Base-by-base conservation (phyloP, 2,113 vertebrate genomes). In the Vicugna pacos region DNA sequence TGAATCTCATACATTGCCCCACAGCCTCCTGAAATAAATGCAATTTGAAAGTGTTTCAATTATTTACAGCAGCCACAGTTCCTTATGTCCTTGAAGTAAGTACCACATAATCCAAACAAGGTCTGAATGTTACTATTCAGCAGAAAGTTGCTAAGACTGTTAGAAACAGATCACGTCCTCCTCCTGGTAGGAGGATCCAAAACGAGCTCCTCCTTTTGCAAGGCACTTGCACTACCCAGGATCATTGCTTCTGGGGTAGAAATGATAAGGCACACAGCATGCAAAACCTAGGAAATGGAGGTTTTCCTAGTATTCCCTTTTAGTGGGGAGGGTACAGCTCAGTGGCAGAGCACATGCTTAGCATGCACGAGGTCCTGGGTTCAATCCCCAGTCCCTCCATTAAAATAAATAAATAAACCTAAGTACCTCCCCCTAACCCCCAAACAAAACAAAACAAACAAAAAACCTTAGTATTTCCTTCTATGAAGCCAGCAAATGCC, bases 1-100 rank as follows among this genome's bases (percentile, higher is more conserved):
- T 99, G 99, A 77, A 99, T 98, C 93, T 99, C 99, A 91, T 99
- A 99, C 99, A 99, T 99, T 8, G 99, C 99, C 1, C 99, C 99
- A 35, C 99, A 99, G 80, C 99, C 99, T 28, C 99, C 99, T 99
- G 38, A 35, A 62, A 91, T 56, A 96, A 89, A 92, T 22, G 70
- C 0, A 2, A 64, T 62, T 82, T 20, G 46, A 88, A 88, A 92
- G 82, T 15, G 6, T 95, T 77, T 91, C 64, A 11, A 6, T 92
- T 26, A 70, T 38, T 65, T 69, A 26, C 1, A 20, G 83, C 17
- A 30, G 28, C 46, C 42, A n/a, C 20, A 9, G 38, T 13, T 80
- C 32, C 48, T 4, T 6, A 10, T 35, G n/a, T 62, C 62, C 72
- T 46, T 12, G 24, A 50, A 79, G 72, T n/a, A 32, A 70, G 72